Evolutionary conservation across 2,888 invertebrate genomes (phyloP), one percentile per base, ranked within the genome.

Genomic region (Polyploca ridens): DNA sequence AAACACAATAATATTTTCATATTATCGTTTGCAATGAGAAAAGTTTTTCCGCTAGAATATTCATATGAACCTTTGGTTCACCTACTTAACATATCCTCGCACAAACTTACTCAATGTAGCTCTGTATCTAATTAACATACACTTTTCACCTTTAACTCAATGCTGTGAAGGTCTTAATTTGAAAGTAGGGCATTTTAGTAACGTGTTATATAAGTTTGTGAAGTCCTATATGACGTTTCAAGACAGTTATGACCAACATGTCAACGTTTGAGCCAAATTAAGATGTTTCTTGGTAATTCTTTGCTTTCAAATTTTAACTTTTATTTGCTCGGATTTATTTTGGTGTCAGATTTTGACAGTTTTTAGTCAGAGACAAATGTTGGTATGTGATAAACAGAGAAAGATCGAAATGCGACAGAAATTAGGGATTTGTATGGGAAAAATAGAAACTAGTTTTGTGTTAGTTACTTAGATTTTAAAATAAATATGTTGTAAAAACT

Each of bases 211-310:
- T 60, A 71, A 57, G n/a, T 67, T 75, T 64, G 76, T 65, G 44
- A 64, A 62, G 66, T 70, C 63, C 69, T 71, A 78, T 78, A 73
- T 78, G 78, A 81, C 76, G 73, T 78, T 75, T 72, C 70, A 65
- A 72, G 81, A 79, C 76, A 77, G 74, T 75, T 79, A 78, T 77
- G 80, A 76, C 70, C 69, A 66, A 73, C 69, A 70, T 71, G 77
- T 78, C 77, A 78, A 67, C 69, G 69, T 70, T 62, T 70, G 64
- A 63, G 69, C 54, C 64, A 63, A 68, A 67, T 68, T 58, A 66
- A 65, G 72, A 72, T 69, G 66, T 69, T 69, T 65, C n/a, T n/a
- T 27, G 19, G 54, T 19, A 54, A 4, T 16, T 7, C 49, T 16
- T 49, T 49, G 49, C 7, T 49, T 49, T 16, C 7, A 16, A 49